Evolutionary conservation across 53 echinoderm and acorn worm genomes (phyloP), one percentile per base, ranked within the genome.

Genomic region (Apostichopus leukothele): DNA sequence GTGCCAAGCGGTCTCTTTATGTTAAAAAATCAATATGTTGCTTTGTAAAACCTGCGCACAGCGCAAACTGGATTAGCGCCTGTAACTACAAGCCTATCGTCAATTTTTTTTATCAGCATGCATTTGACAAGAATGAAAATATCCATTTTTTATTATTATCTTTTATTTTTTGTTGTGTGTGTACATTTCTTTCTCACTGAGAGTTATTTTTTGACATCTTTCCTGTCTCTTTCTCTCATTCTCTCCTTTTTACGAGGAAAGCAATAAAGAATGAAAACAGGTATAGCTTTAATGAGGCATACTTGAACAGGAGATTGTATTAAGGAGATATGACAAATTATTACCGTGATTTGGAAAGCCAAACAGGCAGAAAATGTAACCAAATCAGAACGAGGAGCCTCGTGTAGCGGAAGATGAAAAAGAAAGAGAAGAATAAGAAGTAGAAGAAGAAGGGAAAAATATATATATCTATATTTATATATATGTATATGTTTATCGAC

Each of bases 61-160:
- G n/a, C 80, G 54, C 80, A 80, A 80, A 80, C 80, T 80, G 80
- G 80, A 80, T 80, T 80, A 80, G 80, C 80, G 80, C 80, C 80
- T 80, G 80, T 80, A 80, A 80, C 80, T 80, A 80, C 80, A 80
- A 80, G 80, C 53, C 80, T 51, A 68, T 53, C 59, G 80, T n/a
- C 20, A 80, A 23, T 80, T 78, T 80, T 25, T 25, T 25, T 25
- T 25, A 25, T 80, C 59, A 53, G 59, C 59, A 18, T 80, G 23
- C 21, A 13, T 21, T 80, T 80, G 80, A 80, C 80, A 80, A 59
- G 59, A 80, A 80, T 80, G 59, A 55, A 59, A 80, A 80, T 51
- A 55, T 80, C 54, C 21, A 16, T 80, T 59, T 80, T 80, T n/a
- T 53, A 53, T n/a, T 14, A 16, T 18, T 68, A 6, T 68, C 18